Evolutionary conservation across 2,797 vertebrate genomes (phyloP).

Genomic region (Coregonus sp.): DNA sequence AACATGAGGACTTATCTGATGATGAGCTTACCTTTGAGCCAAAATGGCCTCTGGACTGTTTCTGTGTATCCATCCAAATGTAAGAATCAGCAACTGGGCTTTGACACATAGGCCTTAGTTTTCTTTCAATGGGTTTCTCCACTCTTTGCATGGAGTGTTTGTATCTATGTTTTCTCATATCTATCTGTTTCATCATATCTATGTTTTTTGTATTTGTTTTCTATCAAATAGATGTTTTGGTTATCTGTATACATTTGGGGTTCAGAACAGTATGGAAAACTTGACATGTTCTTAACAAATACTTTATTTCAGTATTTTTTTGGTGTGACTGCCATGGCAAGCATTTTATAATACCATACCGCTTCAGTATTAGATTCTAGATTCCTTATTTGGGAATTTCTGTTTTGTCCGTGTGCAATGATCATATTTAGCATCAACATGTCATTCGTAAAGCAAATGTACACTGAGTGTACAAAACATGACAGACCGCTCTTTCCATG

Average conservation of each 20-base stretch:
- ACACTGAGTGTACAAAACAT: no score
- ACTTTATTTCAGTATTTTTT: no score
- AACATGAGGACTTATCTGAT: not conserved
- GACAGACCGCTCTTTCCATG: no score
- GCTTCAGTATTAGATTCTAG: no score
- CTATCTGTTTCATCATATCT: no score
- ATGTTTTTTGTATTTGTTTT: not conserved
- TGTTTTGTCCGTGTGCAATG: no score
- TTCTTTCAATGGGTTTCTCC: not conserved
- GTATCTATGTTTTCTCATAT: no score
- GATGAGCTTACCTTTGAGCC: conserved; percentile 9
- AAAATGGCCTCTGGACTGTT: conserved; percentile 2
- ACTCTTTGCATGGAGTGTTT: not conserved
- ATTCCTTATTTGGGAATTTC: no score
- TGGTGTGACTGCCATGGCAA: no score
- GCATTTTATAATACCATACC: no score
- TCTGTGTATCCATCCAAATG: not conserved
- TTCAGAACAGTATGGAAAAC: not conserved
- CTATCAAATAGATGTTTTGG: not conserved
- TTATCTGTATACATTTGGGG: not conserved
- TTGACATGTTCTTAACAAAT: no score
- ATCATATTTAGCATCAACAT: not conserved
- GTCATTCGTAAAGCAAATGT: not conserved
- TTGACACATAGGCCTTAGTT: not conserved
- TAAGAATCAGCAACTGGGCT: not conserved